A percentile compares a stretch with the other conserved stretches of the same genome.
phyloP scores from a whole-genome alignment of 2,888 invertebrate genomes.

The Brachypterus glaber region DNA sequence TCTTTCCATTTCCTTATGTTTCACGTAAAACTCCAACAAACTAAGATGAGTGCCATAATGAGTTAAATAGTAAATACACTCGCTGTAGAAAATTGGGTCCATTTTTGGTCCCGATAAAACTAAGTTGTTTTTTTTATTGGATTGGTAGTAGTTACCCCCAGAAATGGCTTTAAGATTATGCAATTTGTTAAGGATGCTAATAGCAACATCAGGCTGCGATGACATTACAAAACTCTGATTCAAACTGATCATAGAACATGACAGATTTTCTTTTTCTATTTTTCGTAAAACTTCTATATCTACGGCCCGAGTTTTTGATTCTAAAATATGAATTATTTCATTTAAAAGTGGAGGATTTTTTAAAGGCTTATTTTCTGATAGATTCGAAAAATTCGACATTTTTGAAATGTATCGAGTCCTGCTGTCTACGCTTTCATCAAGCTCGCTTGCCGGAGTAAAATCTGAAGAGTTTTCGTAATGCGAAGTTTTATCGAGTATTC shows the following conservation, averaged over 20 bases:
- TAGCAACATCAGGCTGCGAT: conserved; percentile 42
- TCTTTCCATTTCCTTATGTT: conserved; percentile 57
- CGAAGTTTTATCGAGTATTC: conserved; percentile 44
- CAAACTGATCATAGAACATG: conserved; percentile 26
- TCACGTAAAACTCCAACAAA: conserved; percentile 66
- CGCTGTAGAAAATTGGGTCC: conserved; percentile 57
- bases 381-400: conserved; percentile 16
- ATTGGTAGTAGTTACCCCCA: conserved; percentile 34
- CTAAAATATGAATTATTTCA: conserved; percentile 61
- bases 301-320: conserved; percentile 49
- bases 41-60: conserved; percentile 70
- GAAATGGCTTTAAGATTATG: conserved; percentile 40
- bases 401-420: conserved; percentile 17
- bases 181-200: conserved; percentile 41
- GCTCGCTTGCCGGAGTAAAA: conserved; percentile 21
- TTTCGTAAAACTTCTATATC: conserved; percentile 44
- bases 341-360: conserved; percentile 59
- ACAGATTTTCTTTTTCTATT: conserved; percentile 34
- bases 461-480: conserved; percentile 31
- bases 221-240: conserved; percentile 22
- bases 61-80: conserved; percentile 72
- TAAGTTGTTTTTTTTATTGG: conserved; percentile 11
- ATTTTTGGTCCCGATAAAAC: conserved; percentile 27
- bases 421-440: conserved; percentile 21
- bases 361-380: conserved; percentile 44